A percentile compares a stretch with the other conserved stretches of the same genome.
Evolutionary conservation across 1,140 invertebrate genomes (phyloP).

Genomic region (Coenobita brevimanus): DNA sequence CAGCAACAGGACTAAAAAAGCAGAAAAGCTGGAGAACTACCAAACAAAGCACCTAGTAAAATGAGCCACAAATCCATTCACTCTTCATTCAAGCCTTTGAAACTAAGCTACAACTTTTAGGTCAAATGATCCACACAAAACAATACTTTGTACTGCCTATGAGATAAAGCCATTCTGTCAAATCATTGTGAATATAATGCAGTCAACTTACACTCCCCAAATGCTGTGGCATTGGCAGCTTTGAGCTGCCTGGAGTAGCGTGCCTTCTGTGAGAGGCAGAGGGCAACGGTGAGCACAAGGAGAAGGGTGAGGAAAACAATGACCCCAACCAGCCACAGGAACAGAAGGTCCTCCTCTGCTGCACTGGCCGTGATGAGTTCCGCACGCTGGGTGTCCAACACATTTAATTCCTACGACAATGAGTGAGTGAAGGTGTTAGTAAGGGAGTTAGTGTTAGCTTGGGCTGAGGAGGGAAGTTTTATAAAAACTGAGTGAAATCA

Average conservation of each 20-base stretch:
- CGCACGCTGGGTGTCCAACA: conserved; percentile 89
- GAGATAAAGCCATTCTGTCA: too few relatives aligned
- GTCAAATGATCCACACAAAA: too few relatives aligned
- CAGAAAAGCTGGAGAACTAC: too few relatives aligned
- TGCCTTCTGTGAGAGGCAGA: conserved; percentile 87
- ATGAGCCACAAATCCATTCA: too few relatives aligned
- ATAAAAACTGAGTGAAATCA: too few relatives aligned
- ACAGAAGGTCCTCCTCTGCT: conserved; percentile 72
- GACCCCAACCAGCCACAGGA: conserved; percentile 86
- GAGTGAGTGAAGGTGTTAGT: conserved; percentile 55
- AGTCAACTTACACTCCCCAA: conserved; percentile 82
- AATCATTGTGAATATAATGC: too few relatives aligned
- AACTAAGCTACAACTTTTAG: too few relatives aligned
- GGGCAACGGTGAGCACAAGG: conserved; percentile 83
- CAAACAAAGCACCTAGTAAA: too few relatives aligned
- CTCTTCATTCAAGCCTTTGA: too few relatives aligned
- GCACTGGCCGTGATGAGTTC: conserved; percentile 75
- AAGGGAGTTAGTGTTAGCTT: not conserved
- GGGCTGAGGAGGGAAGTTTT: too few relatives aligned
- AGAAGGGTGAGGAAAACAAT: conserved; percentile 85
- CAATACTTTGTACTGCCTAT: too few relatives aligned
- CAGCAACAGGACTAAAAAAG: too few relatives aligned
- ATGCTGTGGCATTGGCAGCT: conserved; percentile 93
- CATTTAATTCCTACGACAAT: conserved; percentile 84
- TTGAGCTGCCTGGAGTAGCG: conserved; percentile 90